Conservation (phyloP, 2,888 invertebrate species). For the Automeris io region DNA sequence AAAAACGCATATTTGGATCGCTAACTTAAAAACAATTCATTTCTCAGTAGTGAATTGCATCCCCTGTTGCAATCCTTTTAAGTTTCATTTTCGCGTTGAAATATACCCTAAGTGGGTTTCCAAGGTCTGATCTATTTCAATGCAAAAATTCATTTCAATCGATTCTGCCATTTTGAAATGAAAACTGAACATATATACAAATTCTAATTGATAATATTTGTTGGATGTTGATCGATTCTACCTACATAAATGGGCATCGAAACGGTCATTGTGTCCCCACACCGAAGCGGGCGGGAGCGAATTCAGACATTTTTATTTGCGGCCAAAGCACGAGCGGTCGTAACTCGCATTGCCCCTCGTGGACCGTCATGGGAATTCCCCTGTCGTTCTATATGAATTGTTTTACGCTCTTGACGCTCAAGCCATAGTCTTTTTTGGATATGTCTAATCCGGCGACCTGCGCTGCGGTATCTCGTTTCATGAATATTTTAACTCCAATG, state of each 20-base stretch:
- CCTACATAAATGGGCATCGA: slow-evolving; percentile 41
- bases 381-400: slow-evolving; percentile 36
- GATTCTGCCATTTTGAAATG: no score
- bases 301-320: slow-evolving; percentile 50
- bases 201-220: slow-evolving; percentile 26
- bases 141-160: no score
- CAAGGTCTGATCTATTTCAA: neutral
- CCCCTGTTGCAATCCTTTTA: no score
- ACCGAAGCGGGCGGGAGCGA: slow-evolving; percentile 21
- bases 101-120: no score
- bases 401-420: slow-evolving; percentile 33
- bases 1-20: slow-evolving; percentile 26
- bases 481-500: slow-evolving; percentile 64
- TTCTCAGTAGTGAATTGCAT: no score
- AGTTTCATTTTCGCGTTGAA: no score
- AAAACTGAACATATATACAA: slow-evolving; percentile 28
- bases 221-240: no score
- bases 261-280: slow-evolving; percentile 37
- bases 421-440: slow-evolving; percentile 44
- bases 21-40: no score
- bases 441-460: slow-evolving; percentile 50
- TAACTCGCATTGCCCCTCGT: slow-evolving; percentile 26
- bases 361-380: slow-evolving; percentile 13
- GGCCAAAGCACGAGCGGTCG: slow-evolving; percentile 17
- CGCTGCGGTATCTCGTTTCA: slow-evolving; percentile 53